Base-by-base conservation (phyloP, 2,113 vertebrate species). In the Origma solitaria region DNA sequence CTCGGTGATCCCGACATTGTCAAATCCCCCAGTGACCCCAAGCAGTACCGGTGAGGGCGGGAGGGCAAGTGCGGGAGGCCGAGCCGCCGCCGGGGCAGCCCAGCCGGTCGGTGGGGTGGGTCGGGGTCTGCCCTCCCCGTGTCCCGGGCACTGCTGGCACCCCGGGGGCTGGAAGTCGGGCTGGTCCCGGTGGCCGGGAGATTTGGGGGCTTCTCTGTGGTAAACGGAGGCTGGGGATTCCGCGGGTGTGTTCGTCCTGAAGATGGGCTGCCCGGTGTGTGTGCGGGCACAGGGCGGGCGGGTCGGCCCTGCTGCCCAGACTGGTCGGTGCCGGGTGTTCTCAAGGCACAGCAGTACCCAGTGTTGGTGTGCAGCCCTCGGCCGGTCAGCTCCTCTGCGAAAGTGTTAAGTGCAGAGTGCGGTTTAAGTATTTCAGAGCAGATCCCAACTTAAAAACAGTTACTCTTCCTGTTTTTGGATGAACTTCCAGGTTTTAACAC, bases 1-100 rank as follows among this genome's bases (percentile, higher is more conserved):
- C 79, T 96, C n/a, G 98, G 98, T 62, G 99, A 99, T 84, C 83
- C 97, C 1, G 96, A 98, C 51, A 99, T 99, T 80, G 95, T 98
- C 91, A 99, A 98, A 91, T 99, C 99, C 12, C 99, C 99, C 92
- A 99, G 98, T 57, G 99, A 99, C 95, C 99, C 99, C 40, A 99
- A 99, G 98, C 98, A 98, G 58, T 99, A 99, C 98, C 98, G 99
- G 99, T 99, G 96, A 97, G 97, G 28, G 51, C 25, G 50, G 82
- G n/a, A 66, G 40, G 62, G n/a, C 61, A 15, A 20, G 38, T 27
- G 57, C 81, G 24, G 54, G 20, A 21, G 57, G 27, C 4, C 6
- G 40, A 40, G 60, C 13, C 15, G 23, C 31, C 7, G 60, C 66
- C 12, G 62, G n/a, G 84, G 54, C 47, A n/a, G 40, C 30, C 18